Percentiles rank a stretch among this genome's conserved stretches.
phyloP scores from a whole-genome alignment of 1,140 invertebrate genomes.

The Fopius arisanus region DNA sequence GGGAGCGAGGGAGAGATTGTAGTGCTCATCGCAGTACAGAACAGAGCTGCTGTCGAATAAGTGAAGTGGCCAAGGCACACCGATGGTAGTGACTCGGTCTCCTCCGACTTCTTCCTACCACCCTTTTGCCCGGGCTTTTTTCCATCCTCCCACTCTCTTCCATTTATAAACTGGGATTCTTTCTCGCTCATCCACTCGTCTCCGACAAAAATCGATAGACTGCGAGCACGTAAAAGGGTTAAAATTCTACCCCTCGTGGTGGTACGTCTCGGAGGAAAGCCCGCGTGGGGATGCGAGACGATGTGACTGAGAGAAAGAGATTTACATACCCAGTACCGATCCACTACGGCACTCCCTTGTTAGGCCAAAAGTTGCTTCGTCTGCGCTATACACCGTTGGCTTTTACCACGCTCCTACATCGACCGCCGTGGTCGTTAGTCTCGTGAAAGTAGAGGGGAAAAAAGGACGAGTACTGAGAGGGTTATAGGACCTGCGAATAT shows the following conservation, averaged over 20 bases:
- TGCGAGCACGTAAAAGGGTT: not conserved
- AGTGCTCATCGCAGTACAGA: too few relatives aligned
- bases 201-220: not conserved
- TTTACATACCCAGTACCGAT: slow-evolving; percentile 4
- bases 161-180: not conserved
- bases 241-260: not conserved
- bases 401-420: slow-evolving; percentile 1
- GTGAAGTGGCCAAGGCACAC: not conserved
- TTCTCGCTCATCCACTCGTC: not conserved
- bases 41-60: not conserved
- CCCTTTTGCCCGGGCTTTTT: not conserved
- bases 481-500: not conserved
- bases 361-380: not conserved
- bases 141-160: not conserved
- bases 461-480: not conserved
- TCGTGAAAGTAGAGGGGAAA: not conserved
- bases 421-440: not conserved
- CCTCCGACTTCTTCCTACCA: not conserved
- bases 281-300: not conserved
- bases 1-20: not conserved
- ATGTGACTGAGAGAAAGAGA: not conserved
- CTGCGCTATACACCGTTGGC: not conserved
- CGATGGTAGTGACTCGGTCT: not conserved
- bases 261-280: not conserved
- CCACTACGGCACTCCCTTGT: not conserved